Conservation (phyloP, 2,888 invertebrate species). For the Cantharis lateralis region DNA sequence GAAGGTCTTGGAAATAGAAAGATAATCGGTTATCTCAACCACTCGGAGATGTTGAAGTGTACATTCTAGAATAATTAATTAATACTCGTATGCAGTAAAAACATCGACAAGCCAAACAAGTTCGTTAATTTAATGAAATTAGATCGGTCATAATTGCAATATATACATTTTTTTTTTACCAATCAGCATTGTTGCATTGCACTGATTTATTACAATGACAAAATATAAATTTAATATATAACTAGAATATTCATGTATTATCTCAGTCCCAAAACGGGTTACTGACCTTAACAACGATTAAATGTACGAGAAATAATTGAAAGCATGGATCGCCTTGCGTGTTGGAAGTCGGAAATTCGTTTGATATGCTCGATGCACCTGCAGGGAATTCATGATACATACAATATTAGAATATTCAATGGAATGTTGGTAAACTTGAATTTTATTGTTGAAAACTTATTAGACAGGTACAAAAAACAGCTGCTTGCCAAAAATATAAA, state of each 20-base stretch:
- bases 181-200: neutral
- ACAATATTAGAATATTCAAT: neutral
- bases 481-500: neutral
- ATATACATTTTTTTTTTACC: neutral
- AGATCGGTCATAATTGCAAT: neutral
- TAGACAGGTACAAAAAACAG: neutral
- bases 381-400: neutral
- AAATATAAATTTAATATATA: neutral
- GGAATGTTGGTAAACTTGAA: neutral
- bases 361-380: conserved; percentile 4
- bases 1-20: neutral
- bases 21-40: neutral
- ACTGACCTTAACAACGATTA: conserved; percentile 2
- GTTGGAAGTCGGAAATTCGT: conserved; percentile 3
- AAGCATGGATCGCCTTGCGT: conserved; percentile 12
- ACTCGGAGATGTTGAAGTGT: neutral
- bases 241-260: neutral
- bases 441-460: neutral
- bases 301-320: conserved; percentile 7
- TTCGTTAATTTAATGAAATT: neutral
- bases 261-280: neutral
- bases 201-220: neutral
- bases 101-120: neutral
- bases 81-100: neutral
- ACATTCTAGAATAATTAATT: neutral